Evolutionary conservation across 2,888 invertebrate species (phyloP).

Genomic region (Phasia obesa): DNA sequence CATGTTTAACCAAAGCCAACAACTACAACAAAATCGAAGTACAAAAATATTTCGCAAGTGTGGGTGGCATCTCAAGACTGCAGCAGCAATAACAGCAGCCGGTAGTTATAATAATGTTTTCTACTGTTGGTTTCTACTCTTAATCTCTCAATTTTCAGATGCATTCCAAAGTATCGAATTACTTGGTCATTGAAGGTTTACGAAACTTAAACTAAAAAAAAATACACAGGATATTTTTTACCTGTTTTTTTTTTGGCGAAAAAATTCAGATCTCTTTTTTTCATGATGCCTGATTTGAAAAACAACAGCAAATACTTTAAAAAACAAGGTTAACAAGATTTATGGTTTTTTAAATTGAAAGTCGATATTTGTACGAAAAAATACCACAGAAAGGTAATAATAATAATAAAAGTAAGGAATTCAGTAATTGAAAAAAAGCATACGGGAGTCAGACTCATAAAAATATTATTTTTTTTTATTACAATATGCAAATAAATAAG

Average conservation of each 20-base stretch:
- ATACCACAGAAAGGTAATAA: background rate
- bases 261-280: slow-evolving; percentile 14
- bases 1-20: slow-evolving; percentile 46
- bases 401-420: slow-evolving; percentile 25
- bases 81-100: slow-evolving; percentile 27
- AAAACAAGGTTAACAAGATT: slow-evolving; percentile 69
- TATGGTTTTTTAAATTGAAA: slow-evolving; percentile 66
- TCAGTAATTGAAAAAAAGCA: background rate
- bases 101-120: slow-evolving; percentile 33
- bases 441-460: background rate
- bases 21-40: slow-evolving; percentile 24
- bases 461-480: background rate
- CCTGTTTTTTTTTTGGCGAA: slow-evolving; percentile 22
- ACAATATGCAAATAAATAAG: background rate
- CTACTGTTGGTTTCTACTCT: slow-evolving; percentile 33
- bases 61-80: slow-evolving; percentile 66
- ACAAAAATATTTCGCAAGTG: slow-evolving; percentile 57
- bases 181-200: slow-evolving; percentile 37
- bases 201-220: slow-evolving; percentile 13
- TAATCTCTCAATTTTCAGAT: slow-evolving; percentile 69
- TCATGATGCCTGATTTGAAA: slow-evolving; percentile 17
- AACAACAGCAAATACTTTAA: slow-evolving; percentile 29
- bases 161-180: slow-evolving; percentile 60
- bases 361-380: slow-evolving; percentile 39
- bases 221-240: slow-evolving; percentile 41